These are phyloP conservation scores for Pterophyllum scalare DNA, from an alignment of 2,113 vertebrate genomes.

Conservation along the genomic window DNA sequence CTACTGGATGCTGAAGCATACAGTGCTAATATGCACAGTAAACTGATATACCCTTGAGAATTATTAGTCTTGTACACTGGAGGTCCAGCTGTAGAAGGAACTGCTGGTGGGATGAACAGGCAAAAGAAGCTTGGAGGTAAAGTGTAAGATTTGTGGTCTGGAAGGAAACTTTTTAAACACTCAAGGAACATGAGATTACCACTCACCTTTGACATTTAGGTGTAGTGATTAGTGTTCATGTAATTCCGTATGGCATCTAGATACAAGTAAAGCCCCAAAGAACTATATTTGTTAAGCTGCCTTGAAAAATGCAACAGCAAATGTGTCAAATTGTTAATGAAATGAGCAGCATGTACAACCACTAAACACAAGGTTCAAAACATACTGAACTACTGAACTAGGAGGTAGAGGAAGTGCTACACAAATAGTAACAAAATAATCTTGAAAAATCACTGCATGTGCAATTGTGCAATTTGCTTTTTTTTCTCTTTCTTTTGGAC, in stretches of 20 bases:
- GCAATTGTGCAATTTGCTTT: too few relatives aligned
- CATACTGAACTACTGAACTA: too few relatives aligned
- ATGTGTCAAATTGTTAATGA: background rate
- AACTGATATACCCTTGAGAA: background rate
- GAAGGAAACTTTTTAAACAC: constrained; percentile 2
- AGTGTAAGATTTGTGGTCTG: constrained; percentile 1
- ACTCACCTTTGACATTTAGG: constrained; percentile 7
- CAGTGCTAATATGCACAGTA: background rate
- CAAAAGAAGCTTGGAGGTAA: background rate
- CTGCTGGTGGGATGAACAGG: background rate
- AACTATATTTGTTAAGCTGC: background rate
- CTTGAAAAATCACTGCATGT: too few relatives aligned
- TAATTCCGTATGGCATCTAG: background rate
- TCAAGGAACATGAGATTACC: constrained; percentile 5
- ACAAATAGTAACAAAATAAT: background rate
- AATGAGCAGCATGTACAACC: background rate
- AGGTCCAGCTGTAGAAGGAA: background rate
- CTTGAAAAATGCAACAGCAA: background rate
- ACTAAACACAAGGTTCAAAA: background rate
- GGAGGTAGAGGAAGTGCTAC: background rate
- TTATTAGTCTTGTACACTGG: background rate
- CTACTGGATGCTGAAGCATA: background rate
- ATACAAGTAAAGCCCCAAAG: background rate
- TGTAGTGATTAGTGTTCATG: background rate
- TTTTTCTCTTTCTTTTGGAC: too few relatives aligned